These are phyloP conservation scores for Hymenopus coronatus DNA, from an alignment of 2,888 invertebrate genomes.

Conservation along the genomic window DNA sequence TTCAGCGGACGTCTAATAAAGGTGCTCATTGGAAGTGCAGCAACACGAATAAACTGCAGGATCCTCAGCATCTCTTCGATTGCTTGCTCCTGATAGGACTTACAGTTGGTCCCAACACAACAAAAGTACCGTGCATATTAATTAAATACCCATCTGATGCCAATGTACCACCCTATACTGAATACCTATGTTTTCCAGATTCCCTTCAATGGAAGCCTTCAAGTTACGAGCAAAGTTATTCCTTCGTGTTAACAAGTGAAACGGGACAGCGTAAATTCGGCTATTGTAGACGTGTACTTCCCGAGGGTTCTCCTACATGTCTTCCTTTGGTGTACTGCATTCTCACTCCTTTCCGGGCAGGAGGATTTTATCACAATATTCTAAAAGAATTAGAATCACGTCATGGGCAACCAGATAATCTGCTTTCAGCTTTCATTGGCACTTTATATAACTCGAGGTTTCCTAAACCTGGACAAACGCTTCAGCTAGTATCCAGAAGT, in stretches of 20 bases:
- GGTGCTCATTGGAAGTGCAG: neutral
- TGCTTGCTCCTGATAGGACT: neutral
- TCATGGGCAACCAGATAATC: conserved; percentile 66
- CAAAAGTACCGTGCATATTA: neutral
- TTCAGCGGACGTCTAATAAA: neutral
- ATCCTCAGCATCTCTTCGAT: neutral
- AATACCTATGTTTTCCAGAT: conserved; percentile 75
- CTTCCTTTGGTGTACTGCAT: conserved; percentile 78
- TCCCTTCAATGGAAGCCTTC: conserved; percentile 54
- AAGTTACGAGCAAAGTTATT: conserved; percentile 61
- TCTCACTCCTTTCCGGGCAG: conserved; percentile 71
- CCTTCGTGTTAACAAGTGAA: conserved; percentile 72
- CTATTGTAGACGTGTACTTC: conserved; percentile 74
- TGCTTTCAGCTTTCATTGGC: conserved; percentile 62
- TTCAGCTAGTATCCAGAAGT: conserved; percentile 39
- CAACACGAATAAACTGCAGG: neutral
- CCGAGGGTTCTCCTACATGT: conserved; percentile 68
- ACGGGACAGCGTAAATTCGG: conserved; percentile 70
- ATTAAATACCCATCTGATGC: conserved; percentile 40
- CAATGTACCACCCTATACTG: conserved; percentile 62
- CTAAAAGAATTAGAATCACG: conserved; percentile 71
- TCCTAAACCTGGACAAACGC: conserved; percentile 64
- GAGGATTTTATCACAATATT: conserved; percentile 71
- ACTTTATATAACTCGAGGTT: conserved; percentile 68
- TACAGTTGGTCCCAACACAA: neutral